phyloP scores from a whole-genome alignment of 2,113 vertebrate genomes.

The Manacus vitellinus region DNA sequence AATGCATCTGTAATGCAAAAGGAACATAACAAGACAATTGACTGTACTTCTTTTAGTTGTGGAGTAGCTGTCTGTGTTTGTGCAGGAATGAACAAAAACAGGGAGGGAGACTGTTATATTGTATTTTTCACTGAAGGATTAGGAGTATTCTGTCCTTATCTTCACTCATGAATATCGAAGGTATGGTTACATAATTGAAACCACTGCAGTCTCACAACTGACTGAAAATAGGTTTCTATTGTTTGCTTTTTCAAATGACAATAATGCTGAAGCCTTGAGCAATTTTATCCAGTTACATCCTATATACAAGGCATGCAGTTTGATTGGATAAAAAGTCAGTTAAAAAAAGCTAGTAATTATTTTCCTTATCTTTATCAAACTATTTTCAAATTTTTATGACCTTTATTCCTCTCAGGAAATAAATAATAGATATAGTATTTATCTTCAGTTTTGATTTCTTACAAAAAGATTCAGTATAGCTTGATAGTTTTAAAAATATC shows the following conservation, averaged over 20 bases:
- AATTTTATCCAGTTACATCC: neutral
- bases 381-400: neutral
- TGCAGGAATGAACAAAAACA: neutral
- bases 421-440: neutral
- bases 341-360: neutral
- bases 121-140: conserved; percentile 17
- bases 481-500: neutral
- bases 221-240: conserved; percentile 11
- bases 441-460: neutral
- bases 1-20: conserved; percentile 62
- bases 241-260: conserved; percentile 26
- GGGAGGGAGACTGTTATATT: neutral
- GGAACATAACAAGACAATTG: conserved; percentile 19
- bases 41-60: neutral
- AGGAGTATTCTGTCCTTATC: conserved; percentile 7
- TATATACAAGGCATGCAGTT: neutral
- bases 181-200: neutral
- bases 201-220: neutral
- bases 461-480: neutral
- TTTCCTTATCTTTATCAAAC: neutral
- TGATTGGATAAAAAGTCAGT: neutral
- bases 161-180: conserved; percentile 31
- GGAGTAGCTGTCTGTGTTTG: neutral
- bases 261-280: neutral
- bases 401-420: neutral